Conservation (phyloP, 1,140 invertebrate genomes). For the Drosophila biarmipes region DNA sequence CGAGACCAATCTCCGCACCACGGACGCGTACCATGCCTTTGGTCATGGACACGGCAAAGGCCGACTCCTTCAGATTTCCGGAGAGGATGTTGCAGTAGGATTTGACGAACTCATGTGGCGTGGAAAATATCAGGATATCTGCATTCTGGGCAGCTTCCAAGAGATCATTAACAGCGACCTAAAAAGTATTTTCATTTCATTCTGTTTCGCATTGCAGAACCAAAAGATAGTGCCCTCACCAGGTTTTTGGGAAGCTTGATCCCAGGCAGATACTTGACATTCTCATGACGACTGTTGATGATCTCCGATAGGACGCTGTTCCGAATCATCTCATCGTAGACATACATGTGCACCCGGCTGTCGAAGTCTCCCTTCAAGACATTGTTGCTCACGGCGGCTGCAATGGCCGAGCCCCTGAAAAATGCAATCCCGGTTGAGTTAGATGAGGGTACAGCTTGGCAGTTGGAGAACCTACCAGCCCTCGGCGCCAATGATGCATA, state of each 20-base stretch:
- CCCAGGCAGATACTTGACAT: conserved; percentile 69
- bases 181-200: conserved; percentile 52
- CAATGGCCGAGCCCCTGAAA: conserved; percentile 67
- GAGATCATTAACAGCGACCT: conserved; percentile 97
- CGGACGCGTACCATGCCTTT: conserved; percentile 96
- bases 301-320: conserved; percentile 51
- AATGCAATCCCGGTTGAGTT: background rate
- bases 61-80: conserved; percentile 95
- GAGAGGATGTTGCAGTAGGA: conserved; percentile 92
- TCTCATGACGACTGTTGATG: conserved; percentile 64
- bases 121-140: conserved; percentile 98
- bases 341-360: conserved; percentile 60
- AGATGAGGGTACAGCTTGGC: background rate
- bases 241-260: conserved; percentile 56
- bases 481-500: conserved; percentile 71
- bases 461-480: conserved; percentile 50
- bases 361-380: conserved; percentile 36
- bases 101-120: conserved; percentile 97
- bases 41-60: conserved; percentile 96
- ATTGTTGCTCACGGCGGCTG: conserved; percentile 60
- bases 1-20: conserved; percentile 95
- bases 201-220: background rate
- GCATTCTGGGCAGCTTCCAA: conserved; percentile 94
- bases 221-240: conserved; percentile 30
- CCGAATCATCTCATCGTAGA: conserved; percentile 52